Conservation (phyloP, 2,113 vertebrate genomes). For the Myocastor coypus region DNA sequence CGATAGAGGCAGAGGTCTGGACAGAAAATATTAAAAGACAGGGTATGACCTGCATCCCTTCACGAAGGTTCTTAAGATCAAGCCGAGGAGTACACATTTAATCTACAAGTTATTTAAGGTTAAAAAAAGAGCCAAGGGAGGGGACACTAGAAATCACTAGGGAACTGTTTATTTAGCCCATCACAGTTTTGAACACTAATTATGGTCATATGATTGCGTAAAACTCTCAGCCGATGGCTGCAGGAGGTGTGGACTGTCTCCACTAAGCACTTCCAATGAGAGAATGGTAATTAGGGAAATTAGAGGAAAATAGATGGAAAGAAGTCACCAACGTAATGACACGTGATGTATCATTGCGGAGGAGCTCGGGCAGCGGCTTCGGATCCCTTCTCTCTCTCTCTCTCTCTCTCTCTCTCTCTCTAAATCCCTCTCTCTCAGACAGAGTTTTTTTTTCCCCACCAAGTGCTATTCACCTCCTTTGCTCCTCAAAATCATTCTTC, state of each 20-base stretch:
- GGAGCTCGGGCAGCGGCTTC: neutral
- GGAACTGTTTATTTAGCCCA: neutral
- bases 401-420: neutral
- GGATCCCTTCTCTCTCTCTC: neutral
- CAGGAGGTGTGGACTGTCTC: neutral
- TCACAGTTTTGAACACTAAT: neutral
- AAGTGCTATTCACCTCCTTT: neutral
- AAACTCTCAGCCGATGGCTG: neutral
- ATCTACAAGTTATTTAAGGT: neutral
- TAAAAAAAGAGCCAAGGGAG: neutral
- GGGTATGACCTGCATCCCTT: neutral
- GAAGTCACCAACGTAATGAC: neutral
- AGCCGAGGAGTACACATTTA: neutral
- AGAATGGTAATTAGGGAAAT: neutral
- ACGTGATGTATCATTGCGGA: neutral
- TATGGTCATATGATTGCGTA: neutral
- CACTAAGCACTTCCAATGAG: neutral
- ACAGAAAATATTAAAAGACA: slow-evolving; percentile 14
- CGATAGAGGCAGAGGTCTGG: neutral
- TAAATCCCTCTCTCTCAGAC: too few relatives aligned
- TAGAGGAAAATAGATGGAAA: neutral
- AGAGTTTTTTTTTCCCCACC: neutral
- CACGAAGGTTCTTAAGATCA: neutral
- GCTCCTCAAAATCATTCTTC: neutral
- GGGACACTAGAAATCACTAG: neutral